These are phyloP conservation scores for Coregonus ussuriensis DNA, from an alignment of 2,797 vertebrate genomes.

Conservation along the genomic window DNA sequence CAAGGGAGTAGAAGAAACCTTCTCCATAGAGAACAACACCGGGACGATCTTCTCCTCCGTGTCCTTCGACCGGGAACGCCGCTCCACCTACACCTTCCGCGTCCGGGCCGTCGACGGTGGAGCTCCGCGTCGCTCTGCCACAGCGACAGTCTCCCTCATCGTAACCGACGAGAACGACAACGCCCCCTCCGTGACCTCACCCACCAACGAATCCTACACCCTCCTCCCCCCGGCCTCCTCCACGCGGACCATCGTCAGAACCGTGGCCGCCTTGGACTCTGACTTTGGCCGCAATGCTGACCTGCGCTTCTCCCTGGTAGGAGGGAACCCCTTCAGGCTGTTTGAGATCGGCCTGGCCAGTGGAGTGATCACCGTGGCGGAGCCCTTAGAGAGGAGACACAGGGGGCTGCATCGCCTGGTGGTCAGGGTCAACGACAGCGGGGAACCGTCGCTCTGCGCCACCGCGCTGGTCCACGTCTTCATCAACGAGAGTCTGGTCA, in stretches of 20 bases:
- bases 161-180: conserved; percentile 98
- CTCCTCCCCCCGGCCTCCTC: conserved; percentile 89
- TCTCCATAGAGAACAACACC: conserved; percentile 93
- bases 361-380: conserved; percentile 92
- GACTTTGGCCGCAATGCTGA: conserved; percentile 91
- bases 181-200: conserved; percentile 83
- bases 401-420: conserved; percentile 92
- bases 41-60: conserved; percentile 93
- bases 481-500: conserved; percentile 93
- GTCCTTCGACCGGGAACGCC: conserved; percentile 91
- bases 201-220: conserved; percentile 88
- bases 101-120: conserved; percentile 93
- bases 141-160: conserved; percentile 90
- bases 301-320: conserved; percentile 87
- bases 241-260: conserved; percentile 87
- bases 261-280: conserved; percentile 84
- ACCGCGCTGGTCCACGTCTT: conserved; percentile 92
- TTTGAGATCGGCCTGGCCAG: conserved; percentile 91
- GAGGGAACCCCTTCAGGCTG: conserved; percentile 92
- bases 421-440: conserved; percentile 93
- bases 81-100: conserved; percentile 90
- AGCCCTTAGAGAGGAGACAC: conserved; percentile 90
- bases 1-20: conserved; percentile 66
- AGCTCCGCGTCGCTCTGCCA: conserved; percentile 87
- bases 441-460: conserved; percentile 88